Evolutionary conservation across 2,797 vertebrate species (phyloP), one percentile per base, ranked within the genome.

Genomic region (Gallirallus australis): DNA sequence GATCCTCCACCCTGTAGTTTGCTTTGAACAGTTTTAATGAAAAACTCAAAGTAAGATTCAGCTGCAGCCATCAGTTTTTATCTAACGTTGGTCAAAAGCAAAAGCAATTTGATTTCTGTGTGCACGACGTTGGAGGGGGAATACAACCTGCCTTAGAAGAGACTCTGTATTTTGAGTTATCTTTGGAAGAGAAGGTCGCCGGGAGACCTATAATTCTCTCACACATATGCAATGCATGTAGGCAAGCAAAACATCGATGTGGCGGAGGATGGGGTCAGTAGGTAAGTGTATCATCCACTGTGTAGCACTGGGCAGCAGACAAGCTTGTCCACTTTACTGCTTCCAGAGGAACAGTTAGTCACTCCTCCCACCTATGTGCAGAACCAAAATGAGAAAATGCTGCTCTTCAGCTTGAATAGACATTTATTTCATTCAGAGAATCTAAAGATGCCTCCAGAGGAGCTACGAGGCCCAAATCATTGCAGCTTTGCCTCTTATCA

Each of bases 1-100:
- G 57, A 81, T 65, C 72, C 93, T 89, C 93, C 95, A 95, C 93
- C 95, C 95, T 95, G 68, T 92, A 89, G 65, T 82, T 90, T 71
- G 61, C 93, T 96, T 94, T 94, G 81, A 96, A 95, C 30, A n/a
- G 64, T 91, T 96, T 78, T 95, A 95, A 93, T 66, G 75, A 93
- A 95, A 95, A 96, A 89, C 61, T 86, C 80, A 42, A 91, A 95
- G 86, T 18, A 27, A 90, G 64, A 82, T 86, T 95, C 81, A 92
- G 78, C 78, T 83, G 39, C 65, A 85, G n/a, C 35, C 72, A 85
- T 31, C 47, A 48, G 24, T 71, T 95, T 95, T 92, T 93, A 92
- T 81, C 90, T 85, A 45, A 64, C 15, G 7, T 16, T 90, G 53
- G 75, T 82, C 50, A 56, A 90, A 94, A 85, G 56, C 25, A 89